Evolutionary conservation across 2,113 vertebrate genomes (phyloP).

Genomic region (Lycaon pictus): DNA sequence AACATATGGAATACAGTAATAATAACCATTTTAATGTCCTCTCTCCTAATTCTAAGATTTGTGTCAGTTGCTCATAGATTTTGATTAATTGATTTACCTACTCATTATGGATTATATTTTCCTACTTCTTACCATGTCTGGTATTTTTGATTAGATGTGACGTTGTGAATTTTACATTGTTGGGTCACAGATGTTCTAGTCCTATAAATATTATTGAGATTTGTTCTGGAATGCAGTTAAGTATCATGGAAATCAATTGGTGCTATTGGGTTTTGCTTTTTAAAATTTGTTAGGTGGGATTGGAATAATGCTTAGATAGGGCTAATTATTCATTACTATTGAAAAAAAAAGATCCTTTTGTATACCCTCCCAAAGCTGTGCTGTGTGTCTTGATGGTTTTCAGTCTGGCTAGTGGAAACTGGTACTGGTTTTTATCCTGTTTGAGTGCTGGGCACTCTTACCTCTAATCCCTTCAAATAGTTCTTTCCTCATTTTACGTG

Average conservation of each 20-base stretch:
- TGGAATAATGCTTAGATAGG: neutral
- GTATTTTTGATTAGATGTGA: neutral
- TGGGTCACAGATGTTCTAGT: neutral
- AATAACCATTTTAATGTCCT: neutral
- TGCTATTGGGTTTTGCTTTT: neutral
- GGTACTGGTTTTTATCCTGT: neutral
- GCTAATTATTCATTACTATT: neutral
- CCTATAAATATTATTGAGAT: neutral
- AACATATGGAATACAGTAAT: neutral
- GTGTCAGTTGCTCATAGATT: neutral
- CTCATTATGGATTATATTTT: neutral
- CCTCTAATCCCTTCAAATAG: neutral
- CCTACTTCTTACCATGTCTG: neutral
- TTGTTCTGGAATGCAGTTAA: constrained; percentile 10
- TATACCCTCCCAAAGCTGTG: neutral
- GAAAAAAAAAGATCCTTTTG: neutral
- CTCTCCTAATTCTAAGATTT: neutral
- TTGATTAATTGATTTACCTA: neutral
- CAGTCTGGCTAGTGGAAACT: neutral
- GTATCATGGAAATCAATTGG: neutral
- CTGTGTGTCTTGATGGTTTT: neutral
- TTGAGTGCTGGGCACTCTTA: neutral
- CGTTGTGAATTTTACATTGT: neutral
- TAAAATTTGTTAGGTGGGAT: neutral
- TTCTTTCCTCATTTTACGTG: neutral